Evolutionary conservation across 2,888 invertebrate genomes (phyloP).

Genomic region (Leptopilina myrica): DNA sequence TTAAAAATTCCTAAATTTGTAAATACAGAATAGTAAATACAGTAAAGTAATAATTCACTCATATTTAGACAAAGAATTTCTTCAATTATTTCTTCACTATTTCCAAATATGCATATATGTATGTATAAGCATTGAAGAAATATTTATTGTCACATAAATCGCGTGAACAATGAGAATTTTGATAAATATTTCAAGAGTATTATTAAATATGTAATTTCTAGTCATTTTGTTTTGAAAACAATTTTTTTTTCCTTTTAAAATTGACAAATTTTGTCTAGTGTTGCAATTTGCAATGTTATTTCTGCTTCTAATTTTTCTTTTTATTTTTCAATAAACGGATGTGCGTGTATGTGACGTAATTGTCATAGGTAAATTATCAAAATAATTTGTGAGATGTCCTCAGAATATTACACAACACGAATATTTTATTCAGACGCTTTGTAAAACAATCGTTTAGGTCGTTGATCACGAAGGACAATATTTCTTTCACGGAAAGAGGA

Average conservation of each 20-base stretch:
- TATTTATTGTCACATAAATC: slow-evolving; percentile 7
- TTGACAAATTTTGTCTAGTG: neutral
- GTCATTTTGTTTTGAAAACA: neutral
- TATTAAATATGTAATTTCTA: neutral
- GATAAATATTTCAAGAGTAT: slow-evolving; percentile 3
- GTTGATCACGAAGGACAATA: slow-evolving; percentile 2
- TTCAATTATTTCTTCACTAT: no score
- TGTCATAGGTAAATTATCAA: slow-evolving; percentile 2
- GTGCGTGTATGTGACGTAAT: slow-evolving; percentile 9
- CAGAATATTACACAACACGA: slow-evolving; percentile 18
- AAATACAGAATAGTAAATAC: no score
- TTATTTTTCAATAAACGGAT: neutral
- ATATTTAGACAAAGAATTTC: no score
- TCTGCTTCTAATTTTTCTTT: neutral
- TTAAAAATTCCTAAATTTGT: no score
- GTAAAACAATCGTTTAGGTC: slow-evolving; percentile 8
- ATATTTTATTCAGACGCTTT: neutral
- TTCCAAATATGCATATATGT: no score
- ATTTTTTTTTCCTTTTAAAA: neutral
- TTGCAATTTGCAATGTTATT: slow-evolving; percentile 3
- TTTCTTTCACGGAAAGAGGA: neutral
- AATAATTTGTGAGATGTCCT: neutral
- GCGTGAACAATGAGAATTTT: neutral
- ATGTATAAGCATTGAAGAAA: no score
- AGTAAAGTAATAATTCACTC: no score